phyloP scores from a whole-genome alignment of 2,888 invertebrate species.

The Mythimna loreyi region DNA sequence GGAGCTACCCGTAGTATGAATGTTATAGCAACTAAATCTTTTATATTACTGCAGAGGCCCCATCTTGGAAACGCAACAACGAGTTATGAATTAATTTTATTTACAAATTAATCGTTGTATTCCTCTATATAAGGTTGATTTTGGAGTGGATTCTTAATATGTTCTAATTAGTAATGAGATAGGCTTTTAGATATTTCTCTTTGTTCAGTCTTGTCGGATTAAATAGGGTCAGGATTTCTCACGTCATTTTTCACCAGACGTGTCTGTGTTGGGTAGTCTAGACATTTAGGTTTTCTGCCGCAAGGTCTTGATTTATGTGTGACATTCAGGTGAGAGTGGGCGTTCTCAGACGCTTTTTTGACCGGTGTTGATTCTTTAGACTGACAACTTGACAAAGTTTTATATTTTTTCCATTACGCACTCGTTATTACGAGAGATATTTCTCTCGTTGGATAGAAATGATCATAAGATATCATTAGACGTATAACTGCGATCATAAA shows the following conservation, averaged over 20 bases:
- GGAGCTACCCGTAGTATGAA: conserved; percentile 74
- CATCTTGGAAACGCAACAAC: conserved; percentile 59
- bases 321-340: too few relatives aligned
- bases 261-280: not conserved
- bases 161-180: not conserved
- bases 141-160: conserved; percentile 12
- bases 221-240: not conserved
- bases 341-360: not conserved
- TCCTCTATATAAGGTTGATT: conserved; percentile 37
- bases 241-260: not conserved
- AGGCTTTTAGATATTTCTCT: not conserved
- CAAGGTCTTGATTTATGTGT: not conserved
- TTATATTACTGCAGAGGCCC: conserved; percentile 70
- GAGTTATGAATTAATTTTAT: conserved; percentile 67
- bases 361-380: not conserved
- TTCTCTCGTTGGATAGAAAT: too few relatives aligned
- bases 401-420: not conserved
- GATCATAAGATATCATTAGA: not conserved
- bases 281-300: not conserved
- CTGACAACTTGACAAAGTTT: not conserved
- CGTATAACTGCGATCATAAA: not conserved
- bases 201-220: not conserved
- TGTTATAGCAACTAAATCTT: conserved; percentile 82
- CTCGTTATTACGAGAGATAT: too few relatives aligned
- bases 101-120: conserved; percentile 60